A percentile compares a stretch with the other conserved stretches of the same genome.
phyloP scores from a whole-genome alignment of 2,888 invertebrate genomes.

The Agrotis puta region DNA sequence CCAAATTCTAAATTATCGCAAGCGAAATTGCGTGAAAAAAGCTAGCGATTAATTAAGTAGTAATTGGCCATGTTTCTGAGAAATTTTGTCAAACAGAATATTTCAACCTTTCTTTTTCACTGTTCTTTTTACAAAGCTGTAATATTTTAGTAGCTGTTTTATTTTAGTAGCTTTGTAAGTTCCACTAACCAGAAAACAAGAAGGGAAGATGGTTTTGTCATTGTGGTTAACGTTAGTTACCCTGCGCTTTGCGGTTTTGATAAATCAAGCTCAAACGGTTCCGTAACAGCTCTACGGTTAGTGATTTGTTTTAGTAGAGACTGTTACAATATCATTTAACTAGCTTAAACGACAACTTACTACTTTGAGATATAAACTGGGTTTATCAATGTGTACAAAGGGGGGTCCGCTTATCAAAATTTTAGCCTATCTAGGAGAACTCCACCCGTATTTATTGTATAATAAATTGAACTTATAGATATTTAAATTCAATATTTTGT shows the following conservation, averaged over 20 bases:
- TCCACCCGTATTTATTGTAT: too few species aligned
- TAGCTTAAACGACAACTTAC: background rate
- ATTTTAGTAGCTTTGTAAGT: background rate
- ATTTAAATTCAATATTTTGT: too few species aligned
- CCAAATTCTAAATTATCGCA: too few species aligned
- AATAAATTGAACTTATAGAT: too few species aligned
- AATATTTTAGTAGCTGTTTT: too few species aligned
- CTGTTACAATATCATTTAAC: constrained; percentile 15
- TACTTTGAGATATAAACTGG: background rate
- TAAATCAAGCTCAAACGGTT: constrained; percentile 51
- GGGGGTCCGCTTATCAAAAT: too few species aligned
- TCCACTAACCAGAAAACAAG: background rate
- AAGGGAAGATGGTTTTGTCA: constrained; percentile 14
- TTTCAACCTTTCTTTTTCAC: background rate
- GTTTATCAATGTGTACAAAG: too few species aligned
- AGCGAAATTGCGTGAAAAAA: too few species aligned
- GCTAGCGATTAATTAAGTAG: background rate
- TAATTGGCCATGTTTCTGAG: background rate
- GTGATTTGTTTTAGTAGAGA: constrained; percentile 21
- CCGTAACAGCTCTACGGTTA: constrained; percentile 15
- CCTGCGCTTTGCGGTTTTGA: constrained; percentile 46
- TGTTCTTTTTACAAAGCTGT: too few species aligned
- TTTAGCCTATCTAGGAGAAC: too few species aligned
- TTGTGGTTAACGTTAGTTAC: constrained; percentile 25
- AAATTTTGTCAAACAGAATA: constrained; percentile 1